Percentiles rank a stretch among this genome's conserved stretches.
Evolutionary conservation across 2,797 vertebrate genomes (phyloP).

Genomic region (Mus caroli): DNA sequence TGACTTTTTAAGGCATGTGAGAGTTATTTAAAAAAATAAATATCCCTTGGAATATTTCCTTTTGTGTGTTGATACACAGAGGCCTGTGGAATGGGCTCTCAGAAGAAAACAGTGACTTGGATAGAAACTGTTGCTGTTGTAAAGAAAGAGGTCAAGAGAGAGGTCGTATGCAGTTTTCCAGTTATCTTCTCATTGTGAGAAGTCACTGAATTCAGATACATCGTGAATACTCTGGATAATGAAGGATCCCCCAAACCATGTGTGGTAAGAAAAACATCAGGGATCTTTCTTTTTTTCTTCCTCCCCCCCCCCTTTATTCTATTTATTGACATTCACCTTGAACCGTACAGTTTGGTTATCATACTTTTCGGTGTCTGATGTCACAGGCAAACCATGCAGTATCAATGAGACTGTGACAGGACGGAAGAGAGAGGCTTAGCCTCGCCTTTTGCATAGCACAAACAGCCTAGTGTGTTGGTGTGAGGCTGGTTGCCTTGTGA

Average conservation of each 20-base stretch:
- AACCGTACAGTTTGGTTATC: constrained; percentile 42
- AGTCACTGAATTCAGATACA: not conserved
- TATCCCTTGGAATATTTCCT: constrained; percentile 37
- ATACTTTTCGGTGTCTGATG: constrained; percentile 42
- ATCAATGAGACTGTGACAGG: constrained; percentile 10
- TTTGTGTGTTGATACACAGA: not conserved
- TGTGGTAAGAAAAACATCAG: not conserved
- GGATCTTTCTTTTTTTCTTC: not conserved
- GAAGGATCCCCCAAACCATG: not conserved
- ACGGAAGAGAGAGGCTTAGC: constrained; percentile 3
- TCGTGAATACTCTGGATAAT: not conserved
- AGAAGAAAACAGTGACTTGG: not conserved
- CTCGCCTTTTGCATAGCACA: not conserved
- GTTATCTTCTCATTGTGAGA: not conserved
- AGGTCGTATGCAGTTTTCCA: not conserved
- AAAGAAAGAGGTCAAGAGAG: not conserved
- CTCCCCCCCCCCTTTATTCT: not conserved
- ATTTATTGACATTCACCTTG: constrained; percentile 51
- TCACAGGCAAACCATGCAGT: constrained; percentile 44
- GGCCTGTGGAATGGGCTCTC: not conserved
- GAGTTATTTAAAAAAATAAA: constrained; percentile 51
- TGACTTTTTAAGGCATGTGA: constrained; percentile 50
- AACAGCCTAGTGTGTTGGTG: not conserved
- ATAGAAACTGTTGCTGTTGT: not conserved
- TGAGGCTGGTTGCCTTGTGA: not conserved